phyloP scores from a whole-genome alignment of 1,140 invertebrate species.

The Lucilia sericata region DNA sequence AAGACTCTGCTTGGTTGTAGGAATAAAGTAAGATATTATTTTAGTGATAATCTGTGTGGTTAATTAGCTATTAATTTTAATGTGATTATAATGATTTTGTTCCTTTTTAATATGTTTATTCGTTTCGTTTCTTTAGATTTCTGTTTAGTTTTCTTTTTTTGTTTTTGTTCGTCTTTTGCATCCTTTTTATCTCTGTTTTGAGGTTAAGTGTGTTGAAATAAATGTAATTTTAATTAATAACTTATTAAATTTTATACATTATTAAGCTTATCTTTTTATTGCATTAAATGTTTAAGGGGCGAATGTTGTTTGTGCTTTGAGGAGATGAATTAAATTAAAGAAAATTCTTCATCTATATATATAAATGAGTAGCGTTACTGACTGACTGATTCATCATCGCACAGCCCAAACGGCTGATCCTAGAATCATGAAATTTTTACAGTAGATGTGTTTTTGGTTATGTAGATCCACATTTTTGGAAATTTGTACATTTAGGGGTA shows the following conservation, averaged over 20 bases:
- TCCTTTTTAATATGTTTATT: conserved; percentile 9
- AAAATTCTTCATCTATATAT: too few species aligned
- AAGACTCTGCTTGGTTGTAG: too few species aligned
- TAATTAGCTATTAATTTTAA: conserved; percentile 44
- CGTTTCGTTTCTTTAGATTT: neutral
- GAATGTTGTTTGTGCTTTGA: too few species aligned
- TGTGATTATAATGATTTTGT: conserved; percentile 38
- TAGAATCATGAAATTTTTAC: too few species aligned
- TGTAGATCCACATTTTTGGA: too few species aligned
- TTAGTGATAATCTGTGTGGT: conserved; percentile 38
- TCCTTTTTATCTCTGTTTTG: neutral
- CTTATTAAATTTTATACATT: neutral
- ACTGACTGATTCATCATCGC: too few species aligned
- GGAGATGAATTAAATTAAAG: too few species aligned
- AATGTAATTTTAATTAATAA: conserved; percentile 7
- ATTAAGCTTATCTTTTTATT: neutral
- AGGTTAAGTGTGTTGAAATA: conserved; percentile 11
- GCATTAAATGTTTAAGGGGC: too few species aligned
- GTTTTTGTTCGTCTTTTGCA: neutral
- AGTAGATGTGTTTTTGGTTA: too few species aligned
- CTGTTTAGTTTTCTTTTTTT: neutral
- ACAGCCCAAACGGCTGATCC: too few species aligned
- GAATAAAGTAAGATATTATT: conserved; percentile 18
- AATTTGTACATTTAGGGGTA: too few species aligned
- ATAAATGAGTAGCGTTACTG: too few species aligned